Evolutionary conservation across 2,888 invertebrate genomes (phyloP), one percentile per base, ranked within the genome.

Genomic region (Tortrix viridana): DNA sequence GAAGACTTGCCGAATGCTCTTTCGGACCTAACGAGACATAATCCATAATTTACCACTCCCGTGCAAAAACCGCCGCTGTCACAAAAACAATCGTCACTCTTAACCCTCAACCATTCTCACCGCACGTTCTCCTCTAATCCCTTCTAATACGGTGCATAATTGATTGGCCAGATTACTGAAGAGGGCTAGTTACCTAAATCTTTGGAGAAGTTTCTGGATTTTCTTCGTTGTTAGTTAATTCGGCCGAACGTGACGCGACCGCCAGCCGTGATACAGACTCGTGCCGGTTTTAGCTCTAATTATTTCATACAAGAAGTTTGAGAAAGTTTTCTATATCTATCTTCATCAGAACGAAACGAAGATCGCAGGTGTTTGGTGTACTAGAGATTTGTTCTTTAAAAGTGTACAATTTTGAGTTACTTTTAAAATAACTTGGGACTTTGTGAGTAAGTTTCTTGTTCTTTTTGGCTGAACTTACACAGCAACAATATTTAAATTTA

Each of bases 151-250:
- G 50, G 50, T 50, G 37, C 50, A 50, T 50, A 50, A 50, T 50
- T 50, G 50, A 50, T 50, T 37, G 50, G 9, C 12, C 50, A 50
- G 50, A 38, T 50, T 50, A 50, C 48, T 48, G 41, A 57, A 48
- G 57, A 48, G 57, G 48, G 57, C 38, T 57, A 57, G 57, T 57
- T 48, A 57, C 48, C 38, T 14, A 18, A 57, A 57, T 57, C 57
- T 50, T 57, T 22, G 32, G 5, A 14, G 12, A 57, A 57, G 38
- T 57, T 37, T 20, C 38, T 57, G 48, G 57, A 41, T 57, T 57
- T 57, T 37, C 37, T 50, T 50, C 32, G 38, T 57, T 57, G 57
- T 57, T 48, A 22, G 48, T 57, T 37, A 41, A n/a, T 38, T 38
- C n/a, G 32, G 55, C 18, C 22, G 32, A 22, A 22, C 37, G 38